A percentile compares a stretch with the other conserved stretches of the same genome.
phyloP scores from a whole-genome alignment of 2,113 vertebrate genomes.

The Romanogobio albipinnatus region DNA sequence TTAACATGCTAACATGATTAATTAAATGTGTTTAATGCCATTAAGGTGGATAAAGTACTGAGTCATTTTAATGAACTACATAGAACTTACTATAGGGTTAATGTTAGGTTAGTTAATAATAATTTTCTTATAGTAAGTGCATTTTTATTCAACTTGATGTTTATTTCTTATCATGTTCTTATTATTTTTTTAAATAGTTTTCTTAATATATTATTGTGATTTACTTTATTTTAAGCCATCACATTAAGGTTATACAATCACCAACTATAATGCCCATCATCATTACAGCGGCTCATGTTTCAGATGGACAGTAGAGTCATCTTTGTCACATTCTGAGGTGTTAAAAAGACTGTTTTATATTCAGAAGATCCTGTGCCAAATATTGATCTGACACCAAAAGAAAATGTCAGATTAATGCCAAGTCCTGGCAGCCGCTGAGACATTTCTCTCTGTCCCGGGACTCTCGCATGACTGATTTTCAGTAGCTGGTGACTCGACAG shows the following conservation, averaged over 20 bases:
- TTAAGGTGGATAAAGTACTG: too few species aligned
- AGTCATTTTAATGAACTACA: too few species aligned
- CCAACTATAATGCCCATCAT: background rate
- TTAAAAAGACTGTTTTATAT: conserved; percentile 2
- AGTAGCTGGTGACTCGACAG: background rate
- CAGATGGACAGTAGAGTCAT: background rate
- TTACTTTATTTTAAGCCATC: background rate
- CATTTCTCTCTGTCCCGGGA: conserved; percentile 10
- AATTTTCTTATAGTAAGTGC: too few species aligned
- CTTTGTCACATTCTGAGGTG: background rate
- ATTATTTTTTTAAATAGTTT: background rate
- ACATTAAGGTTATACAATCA: background rate
- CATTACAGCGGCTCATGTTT: background rate
- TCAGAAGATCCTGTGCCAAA: conserved; percentile 28
- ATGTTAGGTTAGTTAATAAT: too few species aligned
- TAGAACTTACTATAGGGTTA: too few species aligned
- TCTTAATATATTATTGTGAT: background rate
- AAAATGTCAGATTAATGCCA: conserved; percentile 38
- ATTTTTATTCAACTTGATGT: too few species aligned
- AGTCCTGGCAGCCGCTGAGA: conserved; percentile 3
- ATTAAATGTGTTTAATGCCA: too few species aligned
- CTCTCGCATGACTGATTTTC: conserved; percentile 41
- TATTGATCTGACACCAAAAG: conserved; percentile 46
- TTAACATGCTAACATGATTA: background rate
- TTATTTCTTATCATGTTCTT: too few species aligned